Conservation (phyloP, 2,113 vertebrate species). For the Axis porcinus region DNA sequence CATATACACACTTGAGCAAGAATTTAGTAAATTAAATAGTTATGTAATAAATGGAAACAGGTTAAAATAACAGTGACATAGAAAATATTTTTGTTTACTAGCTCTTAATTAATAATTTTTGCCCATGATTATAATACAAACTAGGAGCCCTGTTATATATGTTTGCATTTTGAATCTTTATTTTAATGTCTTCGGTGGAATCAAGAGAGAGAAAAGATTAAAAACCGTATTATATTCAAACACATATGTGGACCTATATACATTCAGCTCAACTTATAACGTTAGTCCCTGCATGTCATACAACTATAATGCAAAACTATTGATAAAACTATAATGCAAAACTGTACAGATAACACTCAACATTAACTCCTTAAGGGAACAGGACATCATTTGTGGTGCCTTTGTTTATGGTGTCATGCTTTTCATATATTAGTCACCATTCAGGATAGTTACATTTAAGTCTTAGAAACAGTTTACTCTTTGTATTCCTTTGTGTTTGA, state of each 20-base stretch:
- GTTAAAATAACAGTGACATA: neutral
- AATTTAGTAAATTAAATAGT: neutral
- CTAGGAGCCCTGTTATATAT: neutral
- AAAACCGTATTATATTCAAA: neutral
- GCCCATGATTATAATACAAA: neutral
- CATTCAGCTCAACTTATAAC: neutral
- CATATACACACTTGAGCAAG: neutral
- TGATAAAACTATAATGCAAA: neutral
- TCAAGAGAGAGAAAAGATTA: neutral
- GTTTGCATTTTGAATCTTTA: neutral
- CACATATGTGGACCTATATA: neutral
- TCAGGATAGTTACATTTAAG: neutral
- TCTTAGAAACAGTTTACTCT: constrained; percentile 10
- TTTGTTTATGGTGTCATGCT: neutral
- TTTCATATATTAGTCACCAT: neutral
- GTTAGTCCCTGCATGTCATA: neutral
- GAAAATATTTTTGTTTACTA: neutral
- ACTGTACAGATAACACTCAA: neutral
- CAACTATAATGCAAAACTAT: neutral
- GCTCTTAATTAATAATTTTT: neutral
- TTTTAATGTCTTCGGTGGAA: neutral
- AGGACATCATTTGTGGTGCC: neutral
- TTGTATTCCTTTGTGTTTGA: neutral
- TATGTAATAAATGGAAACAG: neutral
- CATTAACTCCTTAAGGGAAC: neutral